A percentile compares a stretch with the other conserved stretches of the same genome.
Conservation (phyloP, 2,113 vertebrate genomes). For the Ochotona curzoniae region DNA sequence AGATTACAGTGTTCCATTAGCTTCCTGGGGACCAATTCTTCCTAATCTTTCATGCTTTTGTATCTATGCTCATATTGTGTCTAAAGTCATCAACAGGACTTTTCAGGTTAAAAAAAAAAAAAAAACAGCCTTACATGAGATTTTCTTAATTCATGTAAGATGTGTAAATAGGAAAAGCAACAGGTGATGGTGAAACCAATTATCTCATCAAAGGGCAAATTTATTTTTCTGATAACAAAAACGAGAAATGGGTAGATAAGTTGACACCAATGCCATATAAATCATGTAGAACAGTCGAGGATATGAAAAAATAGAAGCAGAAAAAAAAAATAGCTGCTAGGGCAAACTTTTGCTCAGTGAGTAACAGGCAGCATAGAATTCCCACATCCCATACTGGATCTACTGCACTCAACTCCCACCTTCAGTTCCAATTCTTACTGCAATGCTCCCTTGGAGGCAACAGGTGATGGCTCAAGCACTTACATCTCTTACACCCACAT, state of each 20-base stretch:
- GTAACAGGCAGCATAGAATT: too few species aligned
- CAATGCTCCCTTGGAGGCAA: too few species aligned
- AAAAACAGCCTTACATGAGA: not conserved
- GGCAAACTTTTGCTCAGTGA: too few species aligned
- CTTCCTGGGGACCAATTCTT: not conserved
- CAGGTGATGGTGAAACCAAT: not conserved
- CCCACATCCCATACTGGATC: too few species aligned
- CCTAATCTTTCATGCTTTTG: not conserved
- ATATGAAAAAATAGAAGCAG: not conserved
- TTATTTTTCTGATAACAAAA: not conserved
- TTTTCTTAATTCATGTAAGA: not conserved
- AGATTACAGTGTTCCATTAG: not conserved
- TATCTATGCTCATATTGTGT: not conserved
- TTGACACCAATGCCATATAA: not conserved
- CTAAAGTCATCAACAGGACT: too few species aligned
- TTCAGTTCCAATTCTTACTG: too few species aligned
- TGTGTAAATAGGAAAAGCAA: not conserved
- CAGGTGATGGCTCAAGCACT: too few species aligned
- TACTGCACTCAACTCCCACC: too few species aligned
- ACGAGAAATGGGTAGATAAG: not conserved
- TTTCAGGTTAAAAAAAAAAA: not conserved
- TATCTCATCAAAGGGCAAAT: not conserved
- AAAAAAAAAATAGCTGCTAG: not conserved
- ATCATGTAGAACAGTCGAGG: not conserved
- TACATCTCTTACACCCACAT: too few species aligned